Conservation (phyloP, 2,888 invertebrate species). For the Pheosia tremula region DNA sequence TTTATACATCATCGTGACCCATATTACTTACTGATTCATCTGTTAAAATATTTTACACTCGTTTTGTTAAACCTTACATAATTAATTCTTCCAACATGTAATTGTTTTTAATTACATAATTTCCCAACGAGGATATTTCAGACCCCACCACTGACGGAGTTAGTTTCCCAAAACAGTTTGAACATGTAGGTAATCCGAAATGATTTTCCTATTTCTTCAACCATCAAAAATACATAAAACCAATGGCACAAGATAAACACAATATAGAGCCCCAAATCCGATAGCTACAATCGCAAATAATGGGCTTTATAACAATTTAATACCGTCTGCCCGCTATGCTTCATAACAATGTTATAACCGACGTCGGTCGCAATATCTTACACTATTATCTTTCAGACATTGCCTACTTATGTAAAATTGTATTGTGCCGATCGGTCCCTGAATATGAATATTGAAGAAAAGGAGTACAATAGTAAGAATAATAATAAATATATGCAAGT, state of each 20-base stretch:
- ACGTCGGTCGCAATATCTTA: conserved; percentile 44
- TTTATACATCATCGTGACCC: too few species aligned
- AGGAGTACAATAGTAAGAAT: background rate
- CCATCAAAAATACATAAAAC: background rate
- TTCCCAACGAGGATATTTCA: too few species aligned
- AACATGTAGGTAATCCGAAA: background rate
- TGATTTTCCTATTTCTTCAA: background rate
- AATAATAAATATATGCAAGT: background rate
- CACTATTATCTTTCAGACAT: conserved; percentile 31
- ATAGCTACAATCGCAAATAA: conserved; percentile 39
- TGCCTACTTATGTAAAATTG: conserved; percentile 22
- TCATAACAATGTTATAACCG: conserved; percentile 46
- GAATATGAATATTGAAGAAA: conserved; percentile 6
- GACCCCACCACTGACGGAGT: background rate
- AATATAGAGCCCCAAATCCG: conserved; percentile 38
- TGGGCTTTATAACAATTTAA: conserved; percentile 47
- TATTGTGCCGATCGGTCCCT: conserved; percentile 14
- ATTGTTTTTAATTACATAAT: too few species aligned
- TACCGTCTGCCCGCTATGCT: conserved; percentile 35
- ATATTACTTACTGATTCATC: too few species aligned
- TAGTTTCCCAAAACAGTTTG: background rate
- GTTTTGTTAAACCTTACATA: too few species aligned
- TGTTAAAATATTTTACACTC: too few species aligned
- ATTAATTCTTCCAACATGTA: too few species aligned
- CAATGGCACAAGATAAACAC: conserved; percentile 22